Conservation (phyloP, 2,113 vertebrate genomes). For the Sialia sialis region DNA sequence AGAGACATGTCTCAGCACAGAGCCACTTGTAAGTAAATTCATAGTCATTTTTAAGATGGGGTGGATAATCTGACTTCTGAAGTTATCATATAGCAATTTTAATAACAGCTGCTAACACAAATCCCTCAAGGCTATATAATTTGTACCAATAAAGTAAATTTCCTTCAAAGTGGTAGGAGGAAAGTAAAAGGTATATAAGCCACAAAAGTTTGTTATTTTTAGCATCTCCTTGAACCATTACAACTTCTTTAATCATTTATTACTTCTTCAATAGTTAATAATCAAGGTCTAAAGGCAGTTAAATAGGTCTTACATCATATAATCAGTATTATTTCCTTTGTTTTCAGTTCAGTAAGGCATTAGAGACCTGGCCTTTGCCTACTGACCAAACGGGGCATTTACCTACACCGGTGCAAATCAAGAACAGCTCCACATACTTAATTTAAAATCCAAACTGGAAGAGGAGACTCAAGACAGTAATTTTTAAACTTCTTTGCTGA, state of each 20-base stretch:
- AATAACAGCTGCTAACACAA: background rate
- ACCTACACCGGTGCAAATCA: background rate
- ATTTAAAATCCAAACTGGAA: background rate
- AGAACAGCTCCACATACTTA: background rate
- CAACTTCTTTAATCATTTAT: background rate
- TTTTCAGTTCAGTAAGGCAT: background rate
- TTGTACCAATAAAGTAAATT: background rate
- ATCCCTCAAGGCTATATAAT: background rate
- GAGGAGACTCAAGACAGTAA: background rate
- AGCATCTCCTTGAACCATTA: background rate
- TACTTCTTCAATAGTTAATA: background rate
- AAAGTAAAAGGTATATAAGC: background rate
- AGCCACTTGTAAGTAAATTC: background rate
- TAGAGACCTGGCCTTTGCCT: background rate
- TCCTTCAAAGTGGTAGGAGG: background rate
- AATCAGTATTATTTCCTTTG: background rate
- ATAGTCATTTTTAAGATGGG: background rate
- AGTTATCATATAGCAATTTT: background rate
- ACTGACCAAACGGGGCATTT: background rate
- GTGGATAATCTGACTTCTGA: background rate
- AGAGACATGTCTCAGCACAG: background rate
- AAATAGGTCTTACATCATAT: background rate
- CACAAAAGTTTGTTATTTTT: background rate
- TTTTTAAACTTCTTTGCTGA: background rate
- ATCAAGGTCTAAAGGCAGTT: background rate